Evolutionary conservation across 1,140 invertebrate species (phyloP).

Genomic region (Nilaparvata lugens): DNA sequence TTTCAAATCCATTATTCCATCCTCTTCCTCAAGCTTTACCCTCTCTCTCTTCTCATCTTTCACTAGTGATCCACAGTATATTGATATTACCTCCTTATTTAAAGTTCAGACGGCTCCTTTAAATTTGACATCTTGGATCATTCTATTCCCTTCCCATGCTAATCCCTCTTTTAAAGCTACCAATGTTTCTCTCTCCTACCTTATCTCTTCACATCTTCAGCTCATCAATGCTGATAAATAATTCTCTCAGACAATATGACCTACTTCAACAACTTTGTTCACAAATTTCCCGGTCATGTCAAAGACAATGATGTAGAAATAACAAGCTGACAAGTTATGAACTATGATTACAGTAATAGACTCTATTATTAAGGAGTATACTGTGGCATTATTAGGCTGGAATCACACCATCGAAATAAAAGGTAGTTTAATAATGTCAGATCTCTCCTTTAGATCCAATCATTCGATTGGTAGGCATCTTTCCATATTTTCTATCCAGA

Average conservation of each 20-base stretch:
- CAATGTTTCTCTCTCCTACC: not conserved
- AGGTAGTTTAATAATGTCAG: no score
- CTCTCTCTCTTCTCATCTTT: conserved; percentile 8
- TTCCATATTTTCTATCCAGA: no score
- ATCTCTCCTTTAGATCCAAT: no score
- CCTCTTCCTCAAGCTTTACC: not conserved
- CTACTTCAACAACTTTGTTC: not conserved
- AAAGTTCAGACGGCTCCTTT: no score
- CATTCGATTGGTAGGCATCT: no score
- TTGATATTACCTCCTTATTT: conserved; percentile 1
- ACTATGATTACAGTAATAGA: not conserved
- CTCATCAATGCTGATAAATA: not conserved
- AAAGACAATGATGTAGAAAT: not conserved
- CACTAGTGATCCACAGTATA: conserved; percentile 1
- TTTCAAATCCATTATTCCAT: not conserved
- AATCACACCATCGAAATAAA: no score
- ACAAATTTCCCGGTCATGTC: not conserved
- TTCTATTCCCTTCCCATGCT: not conserved
- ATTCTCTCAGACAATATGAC: not conserved
- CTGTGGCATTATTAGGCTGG: not conserved
- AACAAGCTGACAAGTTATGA: not conserved
- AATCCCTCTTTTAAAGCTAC: not conserved
- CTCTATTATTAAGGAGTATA: not conserved
- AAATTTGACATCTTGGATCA: no score
- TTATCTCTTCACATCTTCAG: not conserved